phyloP scores from a whole-genome alignment of 2,888 invertebrate genomes.

The Agrochola lychnidis region DNA sequence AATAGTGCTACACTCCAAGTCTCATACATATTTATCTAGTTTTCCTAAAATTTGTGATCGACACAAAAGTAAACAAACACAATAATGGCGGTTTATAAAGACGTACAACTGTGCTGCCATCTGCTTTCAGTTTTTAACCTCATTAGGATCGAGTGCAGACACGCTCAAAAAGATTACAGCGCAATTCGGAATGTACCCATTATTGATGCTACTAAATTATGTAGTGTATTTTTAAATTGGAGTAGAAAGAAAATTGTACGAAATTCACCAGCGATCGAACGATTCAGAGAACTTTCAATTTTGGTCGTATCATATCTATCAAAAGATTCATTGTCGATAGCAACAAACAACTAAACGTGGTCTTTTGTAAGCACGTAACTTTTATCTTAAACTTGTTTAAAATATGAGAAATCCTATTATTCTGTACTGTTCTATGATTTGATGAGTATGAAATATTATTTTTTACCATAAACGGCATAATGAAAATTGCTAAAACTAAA shows the following conservation, averaged over 20 bases:
- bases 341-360: constrained; percentile 48
- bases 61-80: too few species aligned
- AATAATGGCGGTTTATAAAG: too few species aligned
- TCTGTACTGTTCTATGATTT: too few species aligned
- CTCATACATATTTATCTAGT: too few species aligned
- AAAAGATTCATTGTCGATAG: not conserved
- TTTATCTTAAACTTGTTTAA: not conserved
- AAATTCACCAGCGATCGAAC: not conserved
- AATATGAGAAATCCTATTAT: not conserved
- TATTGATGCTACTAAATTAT: not conserved
- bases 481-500: not conserved
- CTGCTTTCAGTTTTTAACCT: too few species aligned
- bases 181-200: too few species aligned
- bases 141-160: too few species aligned
- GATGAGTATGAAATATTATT: too few species aligned
- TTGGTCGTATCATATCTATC: constrained; percentile 20
- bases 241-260: not conserved
- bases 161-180: too few species aligned
- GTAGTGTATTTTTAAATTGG: not conserved
- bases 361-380: not conserved
- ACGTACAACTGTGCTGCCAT: too few species aligned
- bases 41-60: too few species aligned
- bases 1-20: too few species aligned
- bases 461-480: accelerated
- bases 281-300: not conserved